Evolutionary conservation across 2,888 invertebrate genomes (phyloP).

Genomic region (Oscheius sp.): DNA sequence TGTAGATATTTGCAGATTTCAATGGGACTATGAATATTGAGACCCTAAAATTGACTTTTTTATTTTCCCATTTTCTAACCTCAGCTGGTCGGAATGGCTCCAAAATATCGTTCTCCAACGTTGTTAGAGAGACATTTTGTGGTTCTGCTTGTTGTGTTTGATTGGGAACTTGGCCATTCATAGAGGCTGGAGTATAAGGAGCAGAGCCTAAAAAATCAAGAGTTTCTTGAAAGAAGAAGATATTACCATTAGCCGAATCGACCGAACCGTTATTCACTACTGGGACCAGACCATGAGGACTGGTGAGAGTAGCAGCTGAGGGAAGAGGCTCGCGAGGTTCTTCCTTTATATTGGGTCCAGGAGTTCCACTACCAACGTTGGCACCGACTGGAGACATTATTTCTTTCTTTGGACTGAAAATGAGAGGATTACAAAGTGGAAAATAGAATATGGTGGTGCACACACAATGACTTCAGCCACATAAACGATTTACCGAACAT

Average conservation of each 20-base stretch:
- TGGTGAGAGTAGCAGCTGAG: not conserved
- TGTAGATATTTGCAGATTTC: conserved; percentile 12
- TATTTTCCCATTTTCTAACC: not conserved
- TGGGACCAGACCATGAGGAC: not conserved
- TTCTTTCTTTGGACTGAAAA: conserved; percentile 30
- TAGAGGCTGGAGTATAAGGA: conserved; percentile 31
- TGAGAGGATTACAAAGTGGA: not conserved
- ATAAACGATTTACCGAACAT: no score
- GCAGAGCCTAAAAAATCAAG: conserved; percentile 23
- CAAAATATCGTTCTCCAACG: conserved; percentile 10
- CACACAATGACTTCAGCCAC: no score
- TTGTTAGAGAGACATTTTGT: not conserved
- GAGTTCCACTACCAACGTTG: conserved; percentile 8
- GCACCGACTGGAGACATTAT: conserved; percentile 8
- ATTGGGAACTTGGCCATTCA: conserved; percentile 13
- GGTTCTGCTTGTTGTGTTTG: conserved; percentile 4
- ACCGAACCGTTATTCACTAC: conserved; percentile 29
- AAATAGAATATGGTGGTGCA: no score
- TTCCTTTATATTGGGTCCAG: not conserved
- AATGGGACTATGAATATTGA: not conserved
- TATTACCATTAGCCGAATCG: conserved; percentile 10
- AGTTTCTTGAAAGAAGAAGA: conserved; percentile 16
- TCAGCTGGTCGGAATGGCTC: conserved; percentile 19
- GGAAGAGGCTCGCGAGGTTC: conserved; percentile 1
- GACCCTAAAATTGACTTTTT: not conserved